Evolutionary conservation across 2,113 vertebrate genomes (phyloP).

Genomic region (Antechinus stuartii): DNA sequence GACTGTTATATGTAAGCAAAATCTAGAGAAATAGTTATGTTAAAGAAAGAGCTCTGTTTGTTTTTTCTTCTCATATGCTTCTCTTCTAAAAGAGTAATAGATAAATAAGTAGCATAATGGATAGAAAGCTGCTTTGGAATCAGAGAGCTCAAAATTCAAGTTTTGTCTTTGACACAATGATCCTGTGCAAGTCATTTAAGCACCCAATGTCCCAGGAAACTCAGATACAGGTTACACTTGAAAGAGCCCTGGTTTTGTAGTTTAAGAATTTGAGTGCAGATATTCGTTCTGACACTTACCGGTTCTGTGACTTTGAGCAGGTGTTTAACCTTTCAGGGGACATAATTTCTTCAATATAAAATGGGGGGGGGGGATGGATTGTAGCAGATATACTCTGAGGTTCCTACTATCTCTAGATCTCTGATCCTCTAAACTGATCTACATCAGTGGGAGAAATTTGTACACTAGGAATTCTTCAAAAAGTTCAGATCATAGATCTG

Average conservation of each 20-base stretch:
- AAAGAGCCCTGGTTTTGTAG: neutral
- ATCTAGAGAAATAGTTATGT: neutral
- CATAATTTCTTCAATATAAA: neutral
- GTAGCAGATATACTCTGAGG: neutral
- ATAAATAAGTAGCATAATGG: neutral
- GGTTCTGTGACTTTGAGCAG: neutral
- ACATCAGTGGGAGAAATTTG: neutral
- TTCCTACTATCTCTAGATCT: neutral
- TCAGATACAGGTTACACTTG: neutral
- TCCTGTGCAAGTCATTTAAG: neutral
- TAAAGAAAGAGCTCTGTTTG: constrained; percentile 23
- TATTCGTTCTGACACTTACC: neutral
- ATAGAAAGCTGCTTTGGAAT: neutral
- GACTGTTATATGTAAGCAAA: neutral
- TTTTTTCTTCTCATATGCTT: neutral
- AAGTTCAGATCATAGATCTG: neutral
- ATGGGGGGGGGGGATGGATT: neutral
- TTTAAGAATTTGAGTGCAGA: neutral
- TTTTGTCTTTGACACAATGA: neutral
- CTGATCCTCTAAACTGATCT: neutral
- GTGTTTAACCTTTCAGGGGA: neutral
- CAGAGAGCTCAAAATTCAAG: neutral
- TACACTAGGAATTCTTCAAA: neutral
- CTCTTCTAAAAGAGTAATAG: neutral
- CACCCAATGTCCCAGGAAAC: neutral